Percentiles rank a stretch among this genome's conserved stretches.
Conservation (phyloP, 2,113 vertebrate species). For the Passerina amoena region DNA sequence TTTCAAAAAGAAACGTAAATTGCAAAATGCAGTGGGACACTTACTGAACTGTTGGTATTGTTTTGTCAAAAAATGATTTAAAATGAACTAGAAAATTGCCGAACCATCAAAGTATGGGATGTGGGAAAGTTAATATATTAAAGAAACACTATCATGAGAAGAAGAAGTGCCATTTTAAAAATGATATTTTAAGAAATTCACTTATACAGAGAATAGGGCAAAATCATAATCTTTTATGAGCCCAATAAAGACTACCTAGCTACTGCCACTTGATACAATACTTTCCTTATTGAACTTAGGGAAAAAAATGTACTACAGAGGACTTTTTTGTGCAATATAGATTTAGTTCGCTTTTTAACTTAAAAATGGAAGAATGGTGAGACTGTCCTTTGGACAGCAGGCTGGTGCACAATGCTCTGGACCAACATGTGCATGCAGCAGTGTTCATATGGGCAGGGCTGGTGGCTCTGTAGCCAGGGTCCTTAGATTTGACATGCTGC, state of each 20-base stretch:
- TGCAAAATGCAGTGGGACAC: constrained; percentile 42
- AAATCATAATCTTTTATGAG: constrained; percentile 62
- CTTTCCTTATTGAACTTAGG: constrained; percentile 40
- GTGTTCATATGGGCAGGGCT: rapidly evolving
- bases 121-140: constrained; percentile 56
- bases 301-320: background rate
- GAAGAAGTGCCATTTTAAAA: constrained; percentile 26
- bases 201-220: constrained; percentile 50
- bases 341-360: constrained; percentile 2
- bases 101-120: constrained; percentile 23
- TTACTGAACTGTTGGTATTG: constrained; percentile 38
- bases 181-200: constrained; percentile 66
- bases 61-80: constrained; percentile 60
- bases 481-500: background rate
- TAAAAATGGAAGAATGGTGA: background rate
- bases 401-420: background rate
- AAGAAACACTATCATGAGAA: constrained; percentile 50
- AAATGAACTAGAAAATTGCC: constrained; percentile 55
- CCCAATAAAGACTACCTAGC: constrained; percentile 46
- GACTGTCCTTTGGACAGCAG: background rate
- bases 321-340: background rate
- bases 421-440: background rate
- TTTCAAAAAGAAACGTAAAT: constrained; percentile 30
- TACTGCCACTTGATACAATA: constrained; percentile 35
- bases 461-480: background rate